Base-by-base conservation (phyloP, 2,888 invertebrate genomes). In the Itoplectis maculator region DNA sequence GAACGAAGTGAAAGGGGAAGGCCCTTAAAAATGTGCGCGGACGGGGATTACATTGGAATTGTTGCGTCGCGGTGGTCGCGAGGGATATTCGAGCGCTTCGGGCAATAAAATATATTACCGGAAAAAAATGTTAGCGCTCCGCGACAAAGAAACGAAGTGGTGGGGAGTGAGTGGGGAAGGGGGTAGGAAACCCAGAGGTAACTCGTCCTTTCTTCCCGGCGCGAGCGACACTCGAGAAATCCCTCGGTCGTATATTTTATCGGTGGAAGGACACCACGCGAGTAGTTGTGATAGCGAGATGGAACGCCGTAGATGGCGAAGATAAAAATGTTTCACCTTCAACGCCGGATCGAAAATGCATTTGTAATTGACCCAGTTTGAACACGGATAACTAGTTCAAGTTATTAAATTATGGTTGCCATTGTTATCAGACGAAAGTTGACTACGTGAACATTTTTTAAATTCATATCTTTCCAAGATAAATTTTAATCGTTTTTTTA, bases 21-120 rank as follows among this genome's bases (percentile, higher is more conserved):
- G 51, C 20, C 18, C 20, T 9, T 4, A 90, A 90, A 90, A 90
- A 91, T 90, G 91, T 89, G 86, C 87, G 79, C 86, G 86, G 61
- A 69, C 65, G 70, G 65, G 82, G 83, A 69, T 65, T 59, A 80
- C 77, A 82, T 84, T 82, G 86, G 84, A 84, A 87, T 87, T 86
- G 86, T 86, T 86, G 84, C 83, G 85, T 81, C 84, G 81, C 42
- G 83, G 80, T 59, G 78, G 81, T 37, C 78, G 74, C 42, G 85
- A 82, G 69, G 86, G 87, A 77, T 78, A 77, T 74, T 79, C 74
- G 74, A 84, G 79, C 69, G 85, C 54, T 20, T 45, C 54, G 15
- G 29, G 45, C 61, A 91, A 91, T 91, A 91, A 91, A 91, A 91
- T 91, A 91, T 91, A 91, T 91, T 91, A 90, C 88, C 88, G 83